Evolutionary conservation across 2,888 invertebrate genomes (phyloP), one percentile per base, ranked within the genome.

Genomic region (Apoderus coryli): DNA sequence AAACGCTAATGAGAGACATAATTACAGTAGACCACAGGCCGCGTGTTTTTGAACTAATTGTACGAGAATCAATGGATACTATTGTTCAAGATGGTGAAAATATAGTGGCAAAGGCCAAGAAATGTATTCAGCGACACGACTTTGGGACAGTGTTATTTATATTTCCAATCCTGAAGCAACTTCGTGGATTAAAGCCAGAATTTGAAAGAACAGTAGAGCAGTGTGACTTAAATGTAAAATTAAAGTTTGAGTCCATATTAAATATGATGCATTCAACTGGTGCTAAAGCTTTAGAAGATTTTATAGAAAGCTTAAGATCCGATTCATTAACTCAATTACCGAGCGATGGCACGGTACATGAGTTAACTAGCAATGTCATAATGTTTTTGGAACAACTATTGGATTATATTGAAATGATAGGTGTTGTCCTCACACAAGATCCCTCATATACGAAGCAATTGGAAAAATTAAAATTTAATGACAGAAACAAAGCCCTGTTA

Each of bases 291-390:
- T 58, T 93, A 44, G 92, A 93, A 53, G 90, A 90, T 51, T 93
- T 93, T 58, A 73, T 89, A 35, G 92, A 92, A 49, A 85, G 80
- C 35, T 73, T 93, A 15, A 68, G 81, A 38, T 67, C 67, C 13
- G 86, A 86, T 54, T 64, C 67, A 27, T 78, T 77, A 40, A 72
- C 76, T 34, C 77, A 78, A 46, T 73, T 95, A 49, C 92, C 96
- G 0, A 82, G 79, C 53, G 98, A 98, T 65, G 98, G 96, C 35
- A 98, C 96, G 0, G 96, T 96, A 16, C 95, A 95, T 53, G 92
- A 96, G 60, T 65, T 92, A 35, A 92, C 93, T 0, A 89, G 85
- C 38, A 92, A 93, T 50, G 88, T 92, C 25, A 72, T 93, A 44
- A 84, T 90, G 50, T 86, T 93, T 59, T 65, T 89, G 44, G 89